These are phyloP conservation scores for Trachurus trachurus DNA, from an alignment of 2,797 vertebrate genomes.

Conservation along the genomic window DNA sequence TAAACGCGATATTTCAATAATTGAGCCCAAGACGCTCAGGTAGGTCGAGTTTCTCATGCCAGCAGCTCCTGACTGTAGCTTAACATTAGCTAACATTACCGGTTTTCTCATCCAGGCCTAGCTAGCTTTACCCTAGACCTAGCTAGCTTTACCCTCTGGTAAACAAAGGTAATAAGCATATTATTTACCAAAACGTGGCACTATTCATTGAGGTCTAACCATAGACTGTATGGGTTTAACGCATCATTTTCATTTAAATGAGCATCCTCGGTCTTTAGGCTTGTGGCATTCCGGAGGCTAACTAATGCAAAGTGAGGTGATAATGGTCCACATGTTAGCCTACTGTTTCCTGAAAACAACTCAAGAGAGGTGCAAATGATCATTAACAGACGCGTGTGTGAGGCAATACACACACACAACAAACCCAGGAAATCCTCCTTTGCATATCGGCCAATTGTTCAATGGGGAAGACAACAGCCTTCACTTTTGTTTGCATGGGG, in stretches of 20 bases:
- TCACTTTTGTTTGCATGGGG: conserved; percentile 76
- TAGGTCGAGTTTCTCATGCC: too few species aligned
- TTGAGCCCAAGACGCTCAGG: too few species aligned
- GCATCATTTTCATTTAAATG: background rate
- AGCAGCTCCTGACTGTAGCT: too few species aligned
- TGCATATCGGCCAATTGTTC: conserved; percentile 45
- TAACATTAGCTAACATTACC: too few species aligned
- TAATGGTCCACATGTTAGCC: conserved; percentile 9
- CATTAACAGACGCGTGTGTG: conserved; percentile 55
- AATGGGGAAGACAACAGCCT: conserved; percentile 35
- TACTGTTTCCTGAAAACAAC: conserved; percentile 35
- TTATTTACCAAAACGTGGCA: too few species aligned
- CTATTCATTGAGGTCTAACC: background rate
- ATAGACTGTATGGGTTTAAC: too few species aligned
- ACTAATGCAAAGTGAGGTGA: conserved; percentile 6
- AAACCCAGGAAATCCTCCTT: conserved; percentile 58
- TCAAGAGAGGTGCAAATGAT: background rate
- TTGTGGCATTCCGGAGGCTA: background rate
- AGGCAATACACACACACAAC: conserved; percentile 35
- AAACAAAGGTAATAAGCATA: too few species aligned
- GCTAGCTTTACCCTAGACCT: background rate
- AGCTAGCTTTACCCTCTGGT: background rate
- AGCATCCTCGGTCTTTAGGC: background rate
- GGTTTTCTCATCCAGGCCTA: too few species aligned
- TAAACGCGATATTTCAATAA: too few species aligned